These are phyloP conservation scores for Buceros bicornis DNA, from an alignment of 2,797 vertebrate genomes.

Conservation along the genomic window DNA sequence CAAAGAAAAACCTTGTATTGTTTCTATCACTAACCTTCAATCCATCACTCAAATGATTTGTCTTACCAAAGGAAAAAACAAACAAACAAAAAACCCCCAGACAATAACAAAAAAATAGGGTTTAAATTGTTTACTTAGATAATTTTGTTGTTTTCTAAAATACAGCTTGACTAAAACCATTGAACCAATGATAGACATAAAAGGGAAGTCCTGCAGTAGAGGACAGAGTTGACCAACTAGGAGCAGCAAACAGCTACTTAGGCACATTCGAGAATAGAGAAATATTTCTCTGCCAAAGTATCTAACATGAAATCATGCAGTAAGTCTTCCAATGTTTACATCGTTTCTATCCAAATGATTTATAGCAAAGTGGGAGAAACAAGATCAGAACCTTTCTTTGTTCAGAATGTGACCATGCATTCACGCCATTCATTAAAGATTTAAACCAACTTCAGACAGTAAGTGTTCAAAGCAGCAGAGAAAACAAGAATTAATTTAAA, in stretches of 20 bases:
- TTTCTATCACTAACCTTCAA: too few relatives aligned
- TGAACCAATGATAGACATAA: neutral
- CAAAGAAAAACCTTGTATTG: too few relatives aligned
- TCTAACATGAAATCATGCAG: rapidly evolving
- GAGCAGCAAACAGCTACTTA: neutral
- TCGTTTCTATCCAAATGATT: neutral
- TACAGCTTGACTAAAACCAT: neutral
- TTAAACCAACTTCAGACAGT: neutral
- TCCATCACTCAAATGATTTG: neutral
- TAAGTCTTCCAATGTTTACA: neutral
- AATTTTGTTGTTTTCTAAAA: neutral
- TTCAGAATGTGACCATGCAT: neutral
- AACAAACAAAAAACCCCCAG: too few relatives aligned
- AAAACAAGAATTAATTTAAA: neutral
- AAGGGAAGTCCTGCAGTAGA: neutral
- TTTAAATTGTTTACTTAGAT: neutral
- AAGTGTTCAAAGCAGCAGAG: neutral
- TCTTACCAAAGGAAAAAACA: neutral
- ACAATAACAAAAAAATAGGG: neutral
- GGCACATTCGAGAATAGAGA: neutral
- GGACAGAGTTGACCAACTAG: neutral
- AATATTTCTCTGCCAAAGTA: neutral
- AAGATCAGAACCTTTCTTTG: neutral
- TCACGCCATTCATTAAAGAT: neutral
- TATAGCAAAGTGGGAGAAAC: neutral